Evolutionary conservation across 2,113 vertebrate genomes (phyloP).

Genomic region (Oryzias woworae): DNA sequence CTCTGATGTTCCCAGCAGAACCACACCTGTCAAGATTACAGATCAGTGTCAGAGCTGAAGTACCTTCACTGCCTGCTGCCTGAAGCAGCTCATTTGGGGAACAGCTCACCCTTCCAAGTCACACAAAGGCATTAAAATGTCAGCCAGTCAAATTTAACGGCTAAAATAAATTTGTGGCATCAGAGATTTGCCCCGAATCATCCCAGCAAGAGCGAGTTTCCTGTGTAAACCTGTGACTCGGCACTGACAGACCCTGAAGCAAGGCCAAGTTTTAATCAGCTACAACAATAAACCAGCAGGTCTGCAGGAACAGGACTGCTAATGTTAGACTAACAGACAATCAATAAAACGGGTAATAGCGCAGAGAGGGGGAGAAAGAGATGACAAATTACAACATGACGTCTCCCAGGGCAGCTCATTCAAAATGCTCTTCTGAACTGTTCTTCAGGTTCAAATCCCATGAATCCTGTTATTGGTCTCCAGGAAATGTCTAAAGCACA

Average conservation of each 20-base stretch:
- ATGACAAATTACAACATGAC: no score
- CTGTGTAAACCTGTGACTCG: constrained; percentile 16
- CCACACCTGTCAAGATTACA: constrained; percentile 10
- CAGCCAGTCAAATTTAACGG: constrained; percentile 4
- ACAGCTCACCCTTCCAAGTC: constrained; percentile 1
- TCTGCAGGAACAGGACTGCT: constrained; percentile 1
- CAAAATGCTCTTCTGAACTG: no score
- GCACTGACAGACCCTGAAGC: constrained; percentile 16
- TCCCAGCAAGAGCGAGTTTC: constrained; percentile 2
- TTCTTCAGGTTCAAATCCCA: no score
- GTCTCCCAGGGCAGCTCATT: no score
- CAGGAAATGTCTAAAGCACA: no score
- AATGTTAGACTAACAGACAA: constrained; percentile 5
- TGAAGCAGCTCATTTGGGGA: constrained; percentile 25
- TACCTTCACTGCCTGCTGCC: constrained; percentile 3
- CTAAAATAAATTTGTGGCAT: constrained; percentile 31
- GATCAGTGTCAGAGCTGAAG: constrained; percentile 14
- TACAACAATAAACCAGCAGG: background rate
- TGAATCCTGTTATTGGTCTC: no score
- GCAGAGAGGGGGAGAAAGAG: background rate
- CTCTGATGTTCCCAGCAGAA: background rate
- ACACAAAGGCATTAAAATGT: constrained; percentile 23
- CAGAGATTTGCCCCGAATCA: constrained; percentile 25
- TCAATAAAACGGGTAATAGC: background rate
- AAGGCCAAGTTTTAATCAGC: constrained; percentile 7